These are phyloP conservation scores for Boloria euphrosyne DNA, from an alignment of 2,888 invertebrate genomes.

Conservation along the genomic window DNA sequence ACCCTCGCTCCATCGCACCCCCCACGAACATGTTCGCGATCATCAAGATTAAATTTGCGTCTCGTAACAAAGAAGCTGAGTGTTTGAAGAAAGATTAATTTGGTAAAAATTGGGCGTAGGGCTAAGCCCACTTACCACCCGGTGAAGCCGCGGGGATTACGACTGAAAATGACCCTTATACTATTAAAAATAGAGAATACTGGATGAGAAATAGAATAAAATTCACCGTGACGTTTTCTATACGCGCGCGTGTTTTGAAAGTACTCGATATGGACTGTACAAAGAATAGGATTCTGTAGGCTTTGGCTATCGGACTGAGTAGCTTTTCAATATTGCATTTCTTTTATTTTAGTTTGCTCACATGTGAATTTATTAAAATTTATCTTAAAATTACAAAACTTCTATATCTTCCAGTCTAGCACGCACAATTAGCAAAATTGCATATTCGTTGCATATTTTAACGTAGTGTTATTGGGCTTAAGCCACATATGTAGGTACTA, in stretches of 20 bases:
- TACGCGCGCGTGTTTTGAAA: slow-evolving; percentile 23
- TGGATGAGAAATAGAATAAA: slow-evolving; percentile 7
- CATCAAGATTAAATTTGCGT: slow-evolving; percentile 65
- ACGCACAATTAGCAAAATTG: no score
- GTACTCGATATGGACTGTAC: slow-evolving; percentile 28
- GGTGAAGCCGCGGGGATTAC: slow-evolving; percentile 3
- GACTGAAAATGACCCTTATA: slow-evolving; percentile 15
- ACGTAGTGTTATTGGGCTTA: no score
- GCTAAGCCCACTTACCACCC: slow-evolving; percentile 39
- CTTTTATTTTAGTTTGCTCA: no score
- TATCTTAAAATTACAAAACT: no score
- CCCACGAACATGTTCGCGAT: slow-evolving; percentile 42
- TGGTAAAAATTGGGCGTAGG: slow-evolving; percentile 61
- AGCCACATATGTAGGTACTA: no score
- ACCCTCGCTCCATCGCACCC: slow-evolving; percentile 1
- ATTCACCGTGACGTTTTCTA: slow-evolving; percentile 15
- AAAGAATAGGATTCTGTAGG: slow-evolving; percentile 21
- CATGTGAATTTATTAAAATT: no score
- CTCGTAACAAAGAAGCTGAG: slow-evolving; percentile 63
- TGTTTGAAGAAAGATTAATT: slow-evolving; percentile 80
- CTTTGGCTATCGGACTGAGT: slow-evolving; percentile 6
- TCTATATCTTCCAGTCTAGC: no score
- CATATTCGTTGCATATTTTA: no score
- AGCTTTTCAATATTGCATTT: not conserved
- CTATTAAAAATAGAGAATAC: not conserved